Base-by-base conservation (phyloP, 2,888 invertebrate genomes). In the Drosophila rubida region DNA sequence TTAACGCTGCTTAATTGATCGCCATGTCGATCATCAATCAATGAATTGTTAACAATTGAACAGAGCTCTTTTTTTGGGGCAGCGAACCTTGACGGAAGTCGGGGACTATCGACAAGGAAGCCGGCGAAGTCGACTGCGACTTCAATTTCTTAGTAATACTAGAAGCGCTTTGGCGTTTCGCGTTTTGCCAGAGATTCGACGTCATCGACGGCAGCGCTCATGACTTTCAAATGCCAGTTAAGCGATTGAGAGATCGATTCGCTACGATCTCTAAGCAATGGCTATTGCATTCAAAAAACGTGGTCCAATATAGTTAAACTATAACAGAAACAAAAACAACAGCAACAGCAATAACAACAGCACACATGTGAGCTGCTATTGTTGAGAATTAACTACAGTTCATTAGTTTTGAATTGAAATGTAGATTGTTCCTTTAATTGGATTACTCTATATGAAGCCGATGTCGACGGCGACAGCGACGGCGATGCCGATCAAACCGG, bases 371-470 rank as follows among this genome's bases (percentile, higher is more conserved):
- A 80, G 60, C 53, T 83, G 59, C 39, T 63, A 64, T 84, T 84
- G 88, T 88, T 87, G 59, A 69, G 76, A 88, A 88, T 88, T 88
- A 76, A 78, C 76, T 79, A 88, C 87, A 88, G 82, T 85, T 85
- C 80, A 85, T 88, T 85, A 87, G 87, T 79, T 85, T 81, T 78
- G 71, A 88, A 88, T 87, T 88, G 84, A 85, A 86, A 75, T 87
- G 87, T 85, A 79, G 88, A 88, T 88, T 87, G 88, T 88, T 87
- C 88, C 88, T 85, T 85, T 88, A 88, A 85, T 85, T 85, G 84
- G 84, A 87, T 85, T 85, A 85, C 69, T 77, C 63, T 73, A 37
- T 35, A 6, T 14, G 32, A 32, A 32, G 32, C 32, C n/a, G 32
- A 11, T 32, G 27, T 27, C 27, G 27, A 27, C 9, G 27, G 8